These are phyloP conservation scores for Streblospio benedicti DNA, from an alignment of 1,140 invertebrate genomes.

Conservation along the genomic window DNA sequence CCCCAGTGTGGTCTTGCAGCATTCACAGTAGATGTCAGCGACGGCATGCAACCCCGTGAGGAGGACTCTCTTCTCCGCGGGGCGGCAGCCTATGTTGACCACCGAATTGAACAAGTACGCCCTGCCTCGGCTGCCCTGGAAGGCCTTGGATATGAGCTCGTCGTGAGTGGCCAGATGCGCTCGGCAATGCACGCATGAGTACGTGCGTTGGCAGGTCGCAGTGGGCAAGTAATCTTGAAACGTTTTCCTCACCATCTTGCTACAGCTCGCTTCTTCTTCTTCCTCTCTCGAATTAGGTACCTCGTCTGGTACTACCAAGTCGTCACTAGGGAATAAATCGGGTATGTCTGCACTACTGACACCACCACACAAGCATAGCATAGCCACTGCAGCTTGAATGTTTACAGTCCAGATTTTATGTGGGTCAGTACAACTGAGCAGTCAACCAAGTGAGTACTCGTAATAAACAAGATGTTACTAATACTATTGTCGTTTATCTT, in stretches of 20 bases:
- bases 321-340: no score
- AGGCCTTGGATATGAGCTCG: conserved; percentile 97
- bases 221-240: conserved; percentile 97
- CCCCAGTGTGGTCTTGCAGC: conserved; percentile 93
- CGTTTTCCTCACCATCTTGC: conserved; percentile 90
- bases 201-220: conserved; percentile 88
- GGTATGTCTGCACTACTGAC: no score
- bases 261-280: no score
- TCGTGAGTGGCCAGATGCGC: conserved; percentile 99
- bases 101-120: conserved; percentile 98
- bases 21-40: conserved; percentile 96
- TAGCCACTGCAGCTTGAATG: no score
- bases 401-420: no score
- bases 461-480: no score
- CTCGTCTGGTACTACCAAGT: no score
- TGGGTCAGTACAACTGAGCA: no score
- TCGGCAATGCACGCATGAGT: conserved; percentile 98
- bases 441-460: no score
- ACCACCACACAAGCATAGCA: no score
- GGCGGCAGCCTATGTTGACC: conserved; percentile 94
- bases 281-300: no score
- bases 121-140: conserved; percentile 97
- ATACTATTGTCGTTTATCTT: no score
- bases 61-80: conserved; percentile 89
- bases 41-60: conserved; percentile 93